Base-by-base conservation (phyloP, 2,888 invertebrate species). In the Synanthedon formicaeformis region DNA sequence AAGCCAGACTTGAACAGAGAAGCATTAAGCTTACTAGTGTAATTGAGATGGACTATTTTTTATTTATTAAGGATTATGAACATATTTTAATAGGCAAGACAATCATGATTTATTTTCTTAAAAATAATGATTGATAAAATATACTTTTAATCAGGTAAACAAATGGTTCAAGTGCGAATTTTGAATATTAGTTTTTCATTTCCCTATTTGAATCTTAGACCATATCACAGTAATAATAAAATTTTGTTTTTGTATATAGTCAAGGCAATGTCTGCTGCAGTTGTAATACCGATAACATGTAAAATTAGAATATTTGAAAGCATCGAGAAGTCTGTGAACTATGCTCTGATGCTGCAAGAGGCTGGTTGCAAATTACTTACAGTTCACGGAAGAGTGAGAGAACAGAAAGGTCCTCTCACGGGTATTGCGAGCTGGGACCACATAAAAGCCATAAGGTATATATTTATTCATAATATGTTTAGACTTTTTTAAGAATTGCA, bases 351-450 rank as follows among this genome's bases (percentile, higher is more conserved):
- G 96, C 81, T 99, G 59, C 98, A 98, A 82, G 86, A 88, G n/a
- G 95, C 99, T 51, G 97, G 99, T 34, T 95, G 96, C 69, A 91
- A 93, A 79, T 86, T 98, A 70, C 87, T 99, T 40, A 97, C 99
- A 6, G 96, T 99, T 18, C 99, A 99, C 86, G 99, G 99, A 0
- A 89, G 99, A 59, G 98, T 96, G 0, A 90, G 96, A 55, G 98
- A 99, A 60, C 97, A 98, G 80, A 98, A 97, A 76, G 99, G 99
- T n/a, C 94, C 95, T 1, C 80, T 95, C 14, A 99, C 99, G 3
- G 99, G 99, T 13, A 75, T 98, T 53, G 99, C 99, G 23, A 94
- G 94, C 79, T 99, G 99, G 99, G 88, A 91, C 62, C 94, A 96
- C 71, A 97, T 99, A 55, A 94, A 92, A 79, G 96, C 95, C 63